Evolutionary conservation across 2,113 vertebrate genomes (phyloP).

Genomic region (Tetrax tetrax): DNA sequence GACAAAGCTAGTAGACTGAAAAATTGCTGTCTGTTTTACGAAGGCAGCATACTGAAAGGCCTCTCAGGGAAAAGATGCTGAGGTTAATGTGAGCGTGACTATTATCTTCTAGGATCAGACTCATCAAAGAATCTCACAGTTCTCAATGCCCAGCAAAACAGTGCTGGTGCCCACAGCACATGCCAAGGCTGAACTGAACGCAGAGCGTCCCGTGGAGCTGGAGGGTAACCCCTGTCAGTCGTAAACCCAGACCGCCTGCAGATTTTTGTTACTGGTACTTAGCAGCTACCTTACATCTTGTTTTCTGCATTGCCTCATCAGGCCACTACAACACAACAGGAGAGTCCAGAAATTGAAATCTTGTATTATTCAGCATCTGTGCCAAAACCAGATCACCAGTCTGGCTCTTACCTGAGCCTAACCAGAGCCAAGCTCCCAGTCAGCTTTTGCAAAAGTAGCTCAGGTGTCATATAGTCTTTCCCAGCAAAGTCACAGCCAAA

Average conservation of each 20-base stretch:
- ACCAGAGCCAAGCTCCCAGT: background rate
- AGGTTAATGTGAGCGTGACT: constrained; percentile 16
- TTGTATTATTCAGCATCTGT: background rate
- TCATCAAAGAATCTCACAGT: background rate
- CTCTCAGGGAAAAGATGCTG: constrained; percentile 12
- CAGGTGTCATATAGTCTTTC: background rate
- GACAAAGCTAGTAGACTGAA: constrained; percentile 47
- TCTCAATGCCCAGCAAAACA: background rate
- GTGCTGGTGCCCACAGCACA: background rate
- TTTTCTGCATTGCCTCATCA: background rate
- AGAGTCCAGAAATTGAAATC: background rate
- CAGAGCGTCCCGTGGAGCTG: background rate
- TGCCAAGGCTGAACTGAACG: background rate
- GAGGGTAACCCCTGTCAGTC: background rate
- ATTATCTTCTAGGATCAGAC: constrained; percentile 27
- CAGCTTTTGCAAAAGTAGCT: background rate
- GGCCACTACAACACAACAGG: background rate
- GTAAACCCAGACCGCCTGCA: background rate
- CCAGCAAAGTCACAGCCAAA: background rate
- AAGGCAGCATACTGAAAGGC: constrained; percentile 24
- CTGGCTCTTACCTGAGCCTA: background rate
- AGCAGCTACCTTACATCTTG: background rate
- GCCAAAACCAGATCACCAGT: background rate
- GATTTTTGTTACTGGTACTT: background rate
- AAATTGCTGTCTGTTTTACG: constrained; percentile 31